Evolutionary conservation across 2,888 invertebrate genomes (phyloP), one percentile per base, ranked within the genome.

Genomic region (Lasiommata megera): DNA sequence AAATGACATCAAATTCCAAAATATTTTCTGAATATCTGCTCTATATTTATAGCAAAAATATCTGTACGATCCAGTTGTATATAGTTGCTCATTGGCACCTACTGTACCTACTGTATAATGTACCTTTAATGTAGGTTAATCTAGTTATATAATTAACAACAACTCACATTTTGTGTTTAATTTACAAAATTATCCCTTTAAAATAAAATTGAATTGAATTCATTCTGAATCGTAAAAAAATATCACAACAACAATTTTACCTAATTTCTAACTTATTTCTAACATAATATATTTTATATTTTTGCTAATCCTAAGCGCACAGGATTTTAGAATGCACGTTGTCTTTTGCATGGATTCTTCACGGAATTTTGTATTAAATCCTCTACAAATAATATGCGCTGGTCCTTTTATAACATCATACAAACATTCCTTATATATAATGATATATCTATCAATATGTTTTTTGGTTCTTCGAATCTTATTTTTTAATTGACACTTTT

Each of bases 31-130:
- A 12, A 38, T 37, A 36, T 51, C 51, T 16, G 38, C 38, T 14
- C 38, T 51, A 51, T 51, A 51, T 47, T 37, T 52, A 44, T 60
- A 60, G 56, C 60, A 60, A 60, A 60, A 60, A 60, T 60, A 60
- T 56, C 29, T 41, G 18, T 53, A 18, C 41, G 16, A 28, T 51
- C 37, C 38, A 40, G 16, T 51, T 38, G 23, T 14, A 12, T 28
- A 44, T 3, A 8, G 12, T 44, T 29, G 14, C 12, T 44, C 14
- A 12, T 14, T 18, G 40, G 18, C 18, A 41, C 18, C n/a, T n/a
- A n/a, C n/a, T 18, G 18, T 18, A 41, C 40, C 23, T 23, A 23
- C 23, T 23, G 23, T 23, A 23, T 23, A 23, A 23, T 23, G 23
- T 23, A 23, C 23, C 23, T 23, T 23, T 5, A 23, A 23, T 23